These are phyloP conservation scores for Drosophila neocordata DNA, from an alignment of 1,140 invertebrate species.

Conservation along the genomic window DNA sequence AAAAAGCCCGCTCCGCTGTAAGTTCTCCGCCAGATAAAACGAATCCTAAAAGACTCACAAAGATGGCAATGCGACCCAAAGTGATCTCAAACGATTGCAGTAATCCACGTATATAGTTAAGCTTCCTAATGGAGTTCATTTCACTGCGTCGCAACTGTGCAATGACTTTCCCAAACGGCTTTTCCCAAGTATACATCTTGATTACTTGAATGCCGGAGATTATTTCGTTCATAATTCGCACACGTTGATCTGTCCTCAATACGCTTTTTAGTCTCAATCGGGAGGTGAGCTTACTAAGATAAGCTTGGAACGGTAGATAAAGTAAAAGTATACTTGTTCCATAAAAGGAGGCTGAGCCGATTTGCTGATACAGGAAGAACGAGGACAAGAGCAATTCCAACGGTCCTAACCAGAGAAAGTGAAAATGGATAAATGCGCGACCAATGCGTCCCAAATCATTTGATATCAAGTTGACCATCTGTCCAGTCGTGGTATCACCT, in stretches of 20 bases:
- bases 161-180: conserved; percentile 88
- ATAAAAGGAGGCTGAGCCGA: conserved; percentile 85
- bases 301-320: conserved; percentile 92
- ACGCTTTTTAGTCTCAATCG: conserved; percentile 87
- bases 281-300: conserved; percentile 88
- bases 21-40: conserved; percentile 85
- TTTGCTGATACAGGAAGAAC: conserved; percentile 82
- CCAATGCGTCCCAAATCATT: conserved; percentile 85
- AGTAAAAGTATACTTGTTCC: conserved; percentile 90
- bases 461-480: conserved; percentile 88
- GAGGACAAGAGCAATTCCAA: conserved; percentile 84
- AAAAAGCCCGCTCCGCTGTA: conserved; percentile 88
- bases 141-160: conserved; percentile 84
- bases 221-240: conserved; percentile 94
- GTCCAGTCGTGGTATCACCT: conserved; percentile 90
- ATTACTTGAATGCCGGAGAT: conserved; percentile 94
- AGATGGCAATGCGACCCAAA: conserved; percentile 89
- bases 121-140: conserved; percentile 85
- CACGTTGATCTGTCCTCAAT: conserved; percentile 90
- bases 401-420: conserved; percentile 84
- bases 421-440: conserved; percentile 70
- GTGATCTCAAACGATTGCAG: conserved; percentile 89
- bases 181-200: conserved; percentile 96
- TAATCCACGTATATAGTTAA: conserved; percentile 88
- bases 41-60: conserved; percentile 89